Conservation (phyloP, 2,888 invertebrate genomes). For the Parascotia fuliginaria region DNA sequence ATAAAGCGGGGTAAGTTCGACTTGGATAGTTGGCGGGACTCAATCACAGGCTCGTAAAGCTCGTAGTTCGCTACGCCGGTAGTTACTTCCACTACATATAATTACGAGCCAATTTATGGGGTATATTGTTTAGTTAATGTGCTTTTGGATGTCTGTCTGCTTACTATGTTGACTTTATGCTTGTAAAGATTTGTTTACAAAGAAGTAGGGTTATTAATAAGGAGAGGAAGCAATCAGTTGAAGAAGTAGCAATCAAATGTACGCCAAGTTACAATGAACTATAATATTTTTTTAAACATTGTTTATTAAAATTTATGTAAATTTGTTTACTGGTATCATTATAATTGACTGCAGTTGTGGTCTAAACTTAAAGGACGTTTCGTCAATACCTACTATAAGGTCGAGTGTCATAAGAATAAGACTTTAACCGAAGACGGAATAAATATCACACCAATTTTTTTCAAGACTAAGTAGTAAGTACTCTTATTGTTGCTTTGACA, state of each 20-base stretch:
- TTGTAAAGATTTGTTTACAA: slow-evolving; percentile 3
- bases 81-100: slow-evolving; percentile 85
- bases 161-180: slow-evolving; percentile 16
- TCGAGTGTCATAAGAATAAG: too few relatives aligned
- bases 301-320: too few relatives aligned
- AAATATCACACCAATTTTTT: too few relatives aligned
- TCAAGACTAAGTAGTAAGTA: too few relatives aligned
- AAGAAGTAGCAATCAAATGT: neutral
- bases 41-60: slow-evolving; percentile 72
- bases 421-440: too few relatives aligned
- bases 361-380: too few relatives aligned
- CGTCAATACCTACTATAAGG: too few relatives aligned
- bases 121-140: slow-evolving; percentile 24
- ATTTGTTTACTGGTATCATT: too few relatives aligned
- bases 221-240: neutral
- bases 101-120: slow-evolving; percentile 80
- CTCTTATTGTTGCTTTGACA: too few relatives aligned
- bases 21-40: slow-evolving; percentile 51
- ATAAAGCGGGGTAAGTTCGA: slow-evolving; percentile 44
- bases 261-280: too few relatives aligned
- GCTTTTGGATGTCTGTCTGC: slow-evolving; percentile 20
- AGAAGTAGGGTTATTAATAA: neutral
- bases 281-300: too few relatives aligned
- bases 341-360: too few relatives aligned
- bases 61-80: slow-evolving; percentile 59